phyloP scores from a whole-genome alignment of 92 coral and sea anemone genomes.

The Galaxea fascicularis region DNA sequence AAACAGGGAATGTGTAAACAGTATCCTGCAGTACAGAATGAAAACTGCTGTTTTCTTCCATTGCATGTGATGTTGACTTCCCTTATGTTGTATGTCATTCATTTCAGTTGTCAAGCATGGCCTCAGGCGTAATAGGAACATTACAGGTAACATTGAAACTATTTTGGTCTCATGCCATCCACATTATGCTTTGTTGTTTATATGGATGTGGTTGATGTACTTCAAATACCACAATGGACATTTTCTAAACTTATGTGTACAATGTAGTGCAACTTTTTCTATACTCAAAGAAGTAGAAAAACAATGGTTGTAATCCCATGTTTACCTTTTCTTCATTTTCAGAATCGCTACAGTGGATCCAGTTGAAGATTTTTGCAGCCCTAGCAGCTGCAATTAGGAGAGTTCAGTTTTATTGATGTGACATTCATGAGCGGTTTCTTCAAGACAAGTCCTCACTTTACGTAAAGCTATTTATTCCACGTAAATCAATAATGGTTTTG shows the following conservation, averaged over 20 bases:
- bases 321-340: conserved; percentile 29
- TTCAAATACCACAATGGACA: too few relatives aligned
- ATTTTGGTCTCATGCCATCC: too few relatives aligned
- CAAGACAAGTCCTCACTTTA: not conserved
- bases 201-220: too few relatives aligned
- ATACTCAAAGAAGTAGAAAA: too few relatives aligned
- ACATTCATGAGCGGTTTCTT: not conserved
- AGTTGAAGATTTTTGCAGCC: conserved; percentile 65
- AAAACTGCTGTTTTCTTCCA: too few relatives aligned
- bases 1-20: too few relatives aligned
- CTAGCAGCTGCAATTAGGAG: conserved; percentile 19
- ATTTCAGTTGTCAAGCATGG: conserved; percentile 88
- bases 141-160: conserved; percentile 76
- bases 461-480: conserved; percentile 17
- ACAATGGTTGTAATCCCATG: too few relatives aligned
- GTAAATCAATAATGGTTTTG: not conserved
- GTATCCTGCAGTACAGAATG: too few relatives aligned
- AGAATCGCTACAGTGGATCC: conserved; percentile 95
- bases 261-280: too few relatives aligned
- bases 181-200: too few relatives aligned
- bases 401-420: conserved; percentile 6
- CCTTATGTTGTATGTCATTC: not conserved
- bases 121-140: conserved; percentile 95
- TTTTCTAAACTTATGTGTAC: too few relatives aligned
- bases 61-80: too few relatives aligned